Percentiles rank a stretch among this genome's conserved stretches.
These are phyloP conservation scores for Daboia siamensis DNA, from an alignment of 2,113 vertebrate genomes.

Conservation along the genomic window DNA sequence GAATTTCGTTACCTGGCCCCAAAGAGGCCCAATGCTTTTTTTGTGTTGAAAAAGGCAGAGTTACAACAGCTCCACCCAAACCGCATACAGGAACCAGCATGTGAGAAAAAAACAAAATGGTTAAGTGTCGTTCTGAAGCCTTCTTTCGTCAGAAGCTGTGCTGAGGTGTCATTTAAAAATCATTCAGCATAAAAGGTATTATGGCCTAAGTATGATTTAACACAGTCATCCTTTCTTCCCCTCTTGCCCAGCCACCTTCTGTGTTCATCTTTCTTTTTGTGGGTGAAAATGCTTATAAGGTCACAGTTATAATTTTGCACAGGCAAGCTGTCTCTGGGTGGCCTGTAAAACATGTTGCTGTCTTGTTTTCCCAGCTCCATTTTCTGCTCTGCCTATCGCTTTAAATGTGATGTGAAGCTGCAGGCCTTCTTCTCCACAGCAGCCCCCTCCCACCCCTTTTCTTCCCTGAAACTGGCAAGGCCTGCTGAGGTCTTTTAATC, in stretches of 20 bases:
- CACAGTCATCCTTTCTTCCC: neutral
- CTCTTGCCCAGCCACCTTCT: neutral
- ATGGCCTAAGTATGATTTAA: neutral
- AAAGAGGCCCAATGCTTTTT: fast-evolving
- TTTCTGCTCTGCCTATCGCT: neutral
- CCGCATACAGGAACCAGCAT: neutral
- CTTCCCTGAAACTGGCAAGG: neutral
- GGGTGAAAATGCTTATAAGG: neutral
- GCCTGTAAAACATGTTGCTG: conserved; percentile 9
- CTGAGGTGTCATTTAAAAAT: neutral
- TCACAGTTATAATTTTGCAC: conserved; percentile 1
- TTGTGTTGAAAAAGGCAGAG: neutral
- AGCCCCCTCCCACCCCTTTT: neutral
- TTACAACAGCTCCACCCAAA: neutral
- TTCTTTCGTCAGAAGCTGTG: neutral
- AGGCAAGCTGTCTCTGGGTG: neutral
- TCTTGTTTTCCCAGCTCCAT: neutral
- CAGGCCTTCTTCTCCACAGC: conserved; percentile 7
- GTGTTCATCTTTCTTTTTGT: neutral
- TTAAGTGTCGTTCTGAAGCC: neutral
- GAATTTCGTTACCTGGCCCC: neutral
- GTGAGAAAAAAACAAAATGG: neutral
- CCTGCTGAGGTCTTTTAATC: conserved; percentile 16
- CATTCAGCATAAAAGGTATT: neutral
- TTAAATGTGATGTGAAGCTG: conserved; percentile 22